Base-by-base conservation (phyloP, 2,797 vertebrate genomes). In the Prunella strophiata region DNA sequence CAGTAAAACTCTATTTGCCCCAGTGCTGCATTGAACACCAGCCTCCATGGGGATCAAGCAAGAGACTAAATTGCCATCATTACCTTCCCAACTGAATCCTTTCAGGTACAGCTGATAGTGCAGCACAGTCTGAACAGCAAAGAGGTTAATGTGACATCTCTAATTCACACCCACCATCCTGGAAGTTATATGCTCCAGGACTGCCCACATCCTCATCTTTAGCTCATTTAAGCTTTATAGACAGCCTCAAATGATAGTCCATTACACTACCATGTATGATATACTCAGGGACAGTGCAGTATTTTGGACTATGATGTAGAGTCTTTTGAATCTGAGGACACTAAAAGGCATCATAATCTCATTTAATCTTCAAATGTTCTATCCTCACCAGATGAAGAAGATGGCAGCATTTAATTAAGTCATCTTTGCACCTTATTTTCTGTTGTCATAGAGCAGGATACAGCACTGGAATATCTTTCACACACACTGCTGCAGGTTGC, bases 1-100 rank as follows among this genome's bases (percentile, higher is more conserved):
- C 67, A 79, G 30, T 47, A 90, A 61, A 89, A 71, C 20, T 40
- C 8, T 16, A 21, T 70, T 71, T 84, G 17, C 6, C 57, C 51
- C 36, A 51, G 51, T 13, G 25, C 11, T 76, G 61, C 40, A 36
- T 29, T 65, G n/a, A 84, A 45, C 3, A 5, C 11, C 11, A 23
- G 26, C 26, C 30, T 62, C 70, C 26, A 9, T 5, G 4, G 47
- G n/a, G 73, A 18, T 25, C 36, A 73, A 82, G n/a, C 0, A 0
- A 65, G 32, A 66, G 18, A 10, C n/a, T 70, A 76, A 78, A 85
- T 2, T 34, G 32, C 45, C n/a, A 34, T 18, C 11, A 70, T 73
- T 58, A 27, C 29, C 62, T 79, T 73, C 40, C 36, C 57, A 75
- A 0, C 5, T 13, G 7, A 67, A 54, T 43, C 62, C 29, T 66